Evolutionary conservation across 2,113 vertebrate genomes (phyloP).

Genomic region (Pachypanchax playfairii): DNA sequence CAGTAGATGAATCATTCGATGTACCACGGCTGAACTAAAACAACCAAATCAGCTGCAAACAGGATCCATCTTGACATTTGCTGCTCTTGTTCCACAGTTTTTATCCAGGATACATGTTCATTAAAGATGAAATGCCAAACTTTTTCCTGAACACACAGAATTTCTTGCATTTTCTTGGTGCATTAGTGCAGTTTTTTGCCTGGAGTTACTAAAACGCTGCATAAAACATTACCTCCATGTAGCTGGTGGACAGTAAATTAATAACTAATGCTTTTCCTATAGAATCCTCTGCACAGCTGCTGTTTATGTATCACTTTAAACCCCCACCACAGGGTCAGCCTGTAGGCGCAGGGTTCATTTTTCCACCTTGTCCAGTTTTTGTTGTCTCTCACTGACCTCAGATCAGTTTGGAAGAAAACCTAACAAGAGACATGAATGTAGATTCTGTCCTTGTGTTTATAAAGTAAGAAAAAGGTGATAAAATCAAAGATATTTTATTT

Average conservation of each 20-base stretch:
- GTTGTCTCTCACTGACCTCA: conserved; percentile 10
- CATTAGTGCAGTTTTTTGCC: neutral
- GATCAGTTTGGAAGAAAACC: conserved; percentile 3
- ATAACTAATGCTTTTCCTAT: conserved; percentile 1
- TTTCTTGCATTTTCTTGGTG: no score
- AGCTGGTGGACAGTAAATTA: neutral
- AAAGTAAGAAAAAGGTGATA: neutral
- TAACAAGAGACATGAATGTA: conserved; percentile 4
- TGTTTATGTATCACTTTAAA: conserved; percentile 11
- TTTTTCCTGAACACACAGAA: no score
- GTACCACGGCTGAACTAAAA: no score
- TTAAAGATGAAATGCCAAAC: no score
- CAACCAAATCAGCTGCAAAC: no score
- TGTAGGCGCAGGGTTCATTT: neutral
- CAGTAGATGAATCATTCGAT: no score
- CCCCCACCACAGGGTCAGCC: neutral
- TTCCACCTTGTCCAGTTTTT: neutral
- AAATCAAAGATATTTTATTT: no score
- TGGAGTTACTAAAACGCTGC: neutral
- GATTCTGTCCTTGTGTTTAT: neutral
- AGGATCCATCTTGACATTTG: no score
- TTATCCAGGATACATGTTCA: no score
- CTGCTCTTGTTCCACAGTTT: no score
- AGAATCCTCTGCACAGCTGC: neutral
- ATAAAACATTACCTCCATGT: neutral